Base-by-base conservation (phyloP, 1,140 invertebrate genomes). In the Nasonia longicornis region DNA sequence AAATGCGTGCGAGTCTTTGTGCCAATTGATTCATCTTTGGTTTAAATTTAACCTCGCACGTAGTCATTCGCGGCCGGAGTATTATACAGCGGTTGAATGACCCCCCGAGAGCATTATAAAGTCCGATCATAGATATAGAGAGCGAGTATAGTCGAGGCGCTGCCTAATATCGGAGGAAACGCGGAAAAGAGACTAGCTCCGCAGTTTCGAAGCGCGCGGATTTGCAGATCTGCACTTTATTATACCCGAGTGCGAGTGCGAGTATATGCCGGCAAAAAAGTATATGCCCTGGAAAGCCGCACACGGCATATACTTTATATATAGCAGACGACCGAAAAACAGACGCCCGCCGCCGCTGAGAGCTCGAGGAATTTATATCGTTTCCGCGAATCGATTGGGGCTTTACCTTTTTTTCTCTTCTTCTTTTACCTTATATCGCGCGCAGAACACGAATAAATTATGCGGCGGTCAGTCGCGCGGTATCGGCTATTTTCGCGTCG, bases 1-100 rank as follows among this genome's bases (percentile, higher is more conserved):
- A 67, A 67, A 71, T 38, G 71, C 71, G 71, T 45, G 6, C 42
- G 71, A 45, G 71, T 52, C 71, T 73, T 71, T 73, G 42, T 26
- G 29, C 52, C 69, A 73, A 71, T 71, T n/a, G 71, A 73, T 73
- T 48, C 2, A 71, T 35, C 35, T 67, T 0, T 42, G 35, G 35
- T 71, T 35, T 71, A 71, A 71, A 71, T 38, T 71, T 71, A 71
- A 42, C 69, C 16, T 26, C 26, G 20, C 35, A 35, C 20, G 35
- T n/a, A 35, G 31, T 35, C 69, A 42, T 38, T 26, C 26, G 8
- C 64, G 64, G 0, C 10, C 38, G 38, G 38, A 42, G 38, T 42
- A 42, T 42, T 42, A 42, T 11, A 42, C 10, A 38, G 35, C 64
- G 35, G 69, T 26, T 71, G 69, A 71, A 71, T 35, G 69, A 71